Percentiles rank a stretch among this genome's conserved stretches.
Evolutionary conservation across 2,888 invertebrate genomes (phyloP).

Genomic region (Tenthredo livida): DNA sequence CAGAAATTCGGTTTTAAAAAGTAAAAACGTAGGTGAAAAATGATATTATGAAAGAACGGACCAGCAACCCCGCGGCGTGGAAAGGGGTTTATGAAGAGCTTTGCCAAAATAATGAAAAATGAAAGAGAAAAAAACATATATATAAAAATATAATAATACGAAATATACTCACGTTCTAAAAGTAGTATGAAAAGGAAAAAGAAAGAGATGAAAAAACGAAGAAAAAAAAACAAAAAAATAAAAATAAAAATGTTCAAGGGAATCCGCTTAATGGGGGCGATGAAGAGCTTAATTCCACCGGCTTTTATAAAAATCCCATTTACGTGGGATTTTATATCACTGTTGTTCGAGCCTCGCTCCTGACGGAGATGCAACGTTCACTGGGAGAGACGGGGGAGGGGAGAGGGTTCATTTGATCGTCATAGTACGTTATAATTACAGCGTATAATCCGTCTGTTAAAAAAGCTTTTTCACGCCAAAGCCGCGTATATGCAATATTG

Average conservation of each 20-base stretch:
- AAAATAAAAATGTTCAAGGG: conserved; percentile 2
- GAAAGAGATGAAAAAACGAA: not conserved
- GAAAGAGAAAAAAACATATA: not conserved
- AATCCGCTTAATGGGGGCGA: conserved; percentile 51
- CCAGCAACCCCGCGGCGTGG: not conserved
- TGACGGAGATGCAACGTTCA: not conserved
- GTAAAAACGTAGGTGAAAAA: conserved; percentile 30
- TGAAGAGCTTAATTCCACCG: conserved; percentile 42
- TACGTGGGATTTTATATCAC: conserved; percentile 44
- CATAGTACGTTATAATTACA: conserved; percentile 39
- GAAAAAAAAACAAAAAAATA: not conserved
- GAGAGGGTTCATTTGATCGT: conserved; percentile 23
- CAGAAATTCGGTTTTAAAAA: not conserved
- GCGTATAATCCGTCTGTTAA: conserved; percentile 17
- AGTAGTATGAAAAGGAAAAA: not conserved
- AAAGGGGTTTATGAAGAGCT: not conserved
- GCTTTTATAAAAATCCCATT: conserved; percentile 49
- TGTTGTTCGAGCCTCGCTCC: conserved; percentile 32
- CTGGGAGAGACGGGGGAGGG: no score
- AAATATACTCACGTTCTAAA: conserved; percentile 18
- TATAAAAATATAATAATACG: not conserved
- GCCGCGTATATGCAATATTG: not conserved
- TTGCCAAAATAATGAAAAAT: conserved; percentile 29
- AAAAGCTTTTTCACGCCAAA: not conserved
- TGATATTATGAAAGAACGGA: not conserved